Base-by-base conservation (phyloP, 2,888 invertebrate genomes). In the Nemotelus pantherinus region DNA sequence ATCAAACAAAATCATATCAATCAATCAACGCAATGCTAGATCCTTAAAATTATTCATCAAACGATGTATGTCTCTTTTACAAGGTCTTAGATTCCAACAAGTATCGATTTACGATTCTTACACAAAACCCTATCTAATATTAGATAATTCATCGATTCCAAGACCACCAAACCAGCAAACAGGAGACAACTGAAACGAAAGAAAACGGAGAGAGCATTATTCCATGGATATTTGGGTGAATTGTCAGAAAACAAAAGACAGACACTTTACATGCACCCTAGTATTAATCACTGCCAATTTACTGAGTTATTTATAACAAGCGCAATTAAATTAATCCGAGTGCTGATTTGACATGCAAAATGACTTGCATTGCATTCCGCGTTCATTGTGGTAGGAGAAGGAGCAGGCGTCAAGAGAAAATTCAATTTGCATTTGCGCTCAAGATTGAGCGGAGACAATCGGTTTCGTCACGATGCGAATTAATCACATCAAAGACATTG, bases 321-420 rank as follows among this genome's bases (percentile, higher is more conserved):
- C 48, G 74, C 63, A 74, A 74, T 74, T 74, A 74, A 63, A 74
- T 60, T 74, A 74, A 74, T 74, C 74, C 44, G 60, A 60, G 41
- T 41, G 74, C 10, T 74, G 60, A 74, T 74, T 74, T 63, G 74
- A 74, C 74, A 74, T 74, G 74, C 63, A 63, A 74, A 72, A 48
- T 48, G 45, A 63, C 74, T 57, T 43, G 63, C 63, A 45, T 50
- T 10, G 9, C 39, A 53, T 53, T 47, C 50, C 43, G 3, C 43
- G 25, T 25, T 25, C 74, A 41, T 72, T 74, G 63, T 63, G 48
- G 74, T 47, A 63, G 63, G 74, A 63, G 63, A 39, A 3, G 45
- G 9, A 58, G 25, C 58, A 74, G 74, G 63, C 63, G 60, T 60
- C 47, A 39, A 63, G 47, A 55, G 55, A 53, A 70, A 10, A 6